Evolutionary conservation across 2,113 vertebrate species (phyloP).

Genomic region (Zapornia atra): DNA sequence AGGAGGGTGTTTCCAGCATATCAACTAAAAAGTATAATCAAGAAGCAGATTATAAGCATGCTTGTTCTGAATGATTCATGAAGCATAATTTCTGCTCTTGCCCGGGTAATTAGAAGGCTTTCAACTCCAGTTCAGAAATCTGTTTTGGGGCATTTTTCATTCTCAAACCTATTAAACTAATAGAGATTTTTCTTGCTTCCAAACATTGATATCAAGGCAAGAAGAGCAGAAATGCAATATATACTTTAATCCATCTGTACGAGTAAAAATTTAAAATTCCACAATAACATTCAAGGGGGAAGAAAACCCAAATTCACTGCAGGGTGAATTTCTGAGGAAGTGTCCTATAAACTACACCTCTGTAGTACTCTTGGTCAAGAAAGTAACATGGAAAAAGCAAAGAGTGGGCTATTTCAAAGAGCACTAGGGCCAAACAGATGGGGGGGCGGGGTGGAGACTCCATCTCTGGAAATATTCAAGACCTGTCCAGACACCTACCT

Average conservation of each 20-base stretch:
- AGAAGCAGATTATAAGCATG: slow-evolving; percentile 39
- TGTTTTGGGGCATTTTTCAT: slow-evolving; percentile 9
- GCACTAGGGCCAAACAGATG: not conserved
- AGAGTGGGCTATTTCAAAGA: not conserved
- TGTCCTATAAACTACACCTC: not conserved
- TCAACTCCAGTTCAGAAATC: slow-evolving; percentile 1
- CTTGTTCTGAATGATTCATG: slow-evolving; percentile 65
- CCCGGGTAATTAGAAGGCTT: slow-evolving; percentile 12
- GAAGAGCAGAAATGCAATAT: not conserved
- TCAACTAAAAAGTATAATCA: slow-evolving; percentile 43
- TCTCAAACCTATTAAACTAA: not conserved
- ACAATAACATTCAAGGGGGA: not conserved
- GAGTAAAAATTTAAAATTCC: not conserved
- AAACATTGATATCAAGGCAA: not conserved
- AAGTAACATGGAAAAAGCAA: not conserved
- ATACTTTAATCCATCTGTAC: not conserved
- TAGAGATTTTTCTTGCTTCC: not conserved
- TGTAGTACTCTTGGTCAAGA: not conserved
- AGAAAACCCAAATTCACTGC: not conserved
- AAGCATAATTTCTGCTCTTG: slow-evolving; percentile 44
- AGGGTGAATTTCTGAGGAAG: not conserved
- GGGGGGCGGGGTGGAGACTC: too few relatives aligned
- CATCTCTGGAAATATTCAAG: too few relatives aligned
- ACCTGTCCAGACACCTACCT: too few relatives aligned
- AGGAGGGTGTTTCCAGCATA: slow-evolving; percentile 32